phyloP scores from a whole-genome alignment of 2,888 invertebrate genomes.

The Trypoxylon attenuatum region DNA sequence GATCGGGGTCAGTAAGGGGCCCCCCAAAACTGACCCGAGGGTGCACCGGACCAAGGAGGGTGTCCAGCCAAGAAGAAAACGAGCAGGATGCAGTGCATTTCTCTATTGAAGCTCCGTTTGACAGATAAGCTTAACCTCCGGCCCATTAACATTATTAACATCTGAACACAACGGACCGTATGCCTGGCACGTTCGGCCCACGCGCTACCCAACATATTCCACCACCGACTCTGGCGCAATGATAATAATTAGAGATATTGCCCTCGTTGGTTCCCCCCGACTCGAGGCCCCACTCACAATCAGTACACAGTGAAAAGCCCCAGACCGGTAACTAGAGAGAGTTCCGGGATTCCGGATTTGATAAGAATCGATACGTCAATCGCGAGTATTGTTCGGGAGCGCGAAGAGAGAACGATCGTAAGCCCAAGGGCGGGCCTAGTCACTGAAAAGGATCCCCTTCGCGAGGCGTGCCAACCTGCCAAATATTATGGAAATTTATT shows the following conservation, averaged over 20 bases:
- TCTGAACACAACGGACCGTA: constrained; percentile 57
- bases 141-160: constrained; percentile 69
- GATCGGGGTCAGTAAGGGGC: constrained; percentile 30
- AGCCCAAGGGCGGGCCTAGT: constrained; percentile 55
- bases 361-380: constrained; percentile 32
- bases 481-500: constrained; percentile 72
- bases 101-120: constrained; percentile 64
- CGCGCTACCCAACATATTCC: too few relatives aligned
- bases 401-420: constrained; percentile 31
- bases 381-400: constrained; percentile 23
- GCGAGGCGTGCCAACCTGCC: constrained; percentile 70
- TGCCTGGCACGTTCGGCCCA: constrained; percentile 54
- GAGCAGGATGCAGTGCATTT: constrained; percentile 42
- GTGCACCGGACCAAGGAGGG: constrained; percentile 26
- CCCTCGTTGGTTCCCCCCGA: constrained; percentile 44
- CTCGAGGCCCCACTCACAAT: constrained; percentile 42
- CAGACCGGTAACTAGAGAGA: constrained; percentile 51
- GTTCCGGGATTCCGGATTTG: constrained; percentile 19
- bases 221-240: too few relatives aligned
- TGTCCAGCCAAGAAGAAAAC: constrained; percentile 39
- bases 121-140: constrained; percentile 68
- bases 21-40: constrained; percentile 33
- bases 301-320: constrained; percentile 35
- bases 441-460: too few relatives aligned
- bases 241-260: too few relatives aligned